Evolutionary conservation across 2,797 vertebrate genomes (phyloP), one percentile per base, ranked within the genome.

Genomic region (Percopsis omiscomaycus): DNA sequence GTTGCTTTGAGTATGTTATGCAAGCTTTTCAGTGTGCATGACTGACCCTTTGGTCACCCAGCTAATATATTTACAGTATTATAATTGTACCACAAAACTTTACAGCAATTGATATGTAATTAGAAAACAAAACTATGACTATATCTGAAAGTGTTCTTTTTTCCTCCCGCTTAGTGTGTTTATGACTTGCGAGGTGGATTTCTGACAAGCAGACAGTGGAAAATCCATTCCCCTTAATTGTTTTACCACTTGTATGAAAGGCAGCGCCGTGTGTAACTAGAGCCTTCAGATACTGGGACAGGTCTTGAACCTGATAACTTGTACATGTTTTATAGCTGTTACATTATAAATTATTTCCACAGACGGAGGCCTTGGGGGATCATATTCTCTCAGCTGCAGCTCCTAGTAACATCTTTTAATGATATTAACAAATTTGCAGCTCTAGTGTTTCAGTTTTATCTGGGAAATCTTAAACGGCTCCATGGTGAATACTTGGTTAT

Each of bases 291-390:
- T 92, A 91, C 86, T 84, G 92, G 91, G 93, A 94, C 93, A 93
- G 92, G 90, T 93, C 94, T 87, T 91, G 90, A 92, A 91, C 92
- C 93, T 95, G 95, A 95, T 95, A 95, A 95, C 95, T 95, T 91
- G 93, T 94, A 94, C 95, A 95, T 95, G 94, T 96, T 95, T 96
- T 94, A 95, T 95, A 95, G 94, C 96, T 94, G 94, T 94, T 95
- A 94, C 93, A 94, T 95, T 95, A 95, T 96, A 94, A 98, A 98
- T 98, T 94, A 98, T 96, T 96, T 95, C 94, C 94, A 96, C 94
- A 95, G 94, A 89, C 89, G 70, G 60, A 71, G 91, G 91, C 94
- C 94, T 92, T 79, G 74, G 89, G 94, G 95, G 88, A 95, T 96
- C 93, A 74, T 92, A 92, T 94, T 94, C 92, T 94, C 94, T 94